Conservation (phyloP, 2,888 invertebrate species). For the Nysson spinosus region DNA sequence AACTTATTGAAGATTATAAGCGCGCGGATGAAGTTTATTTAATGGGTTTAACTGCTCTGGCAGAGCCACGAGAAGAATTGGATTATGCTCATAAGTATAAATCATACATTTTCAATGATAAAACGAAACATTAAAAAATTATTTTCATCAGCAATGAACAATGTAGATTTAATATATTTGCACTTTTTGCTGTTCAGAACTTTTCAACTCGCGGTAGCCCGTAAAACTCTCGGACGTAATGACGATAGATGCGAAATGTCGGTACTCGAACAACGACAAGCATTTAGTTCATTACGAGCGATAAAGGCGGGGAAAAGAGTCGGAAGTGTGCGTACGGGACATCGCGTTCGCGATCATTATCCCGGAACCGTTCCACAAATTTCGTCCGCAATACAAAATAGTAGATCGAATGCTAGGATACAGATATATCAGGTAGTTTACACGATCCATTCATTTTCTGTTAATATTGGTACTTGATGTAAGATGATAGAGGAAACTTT, state of each 20-base stretch:
- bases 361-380: conserved; percentile 80
- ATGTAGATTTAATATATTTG: no score
- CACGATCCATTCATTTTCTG: no score
- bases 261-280: conserved; percentile 85
- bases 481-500: neutral
- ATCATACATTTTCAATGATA: no score
- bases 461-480: neutral
- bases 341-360: conserved; percentile 79
- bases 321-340: conserved; percentile 80
- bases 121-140: neutral
- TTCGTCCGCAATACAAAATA: conserved; percentile 71
- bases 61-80: conserved; percentile 89
- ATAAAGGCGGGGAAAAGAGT: conserved; percentile 81
- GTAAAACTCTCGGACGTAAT: conserved; percentile 83
- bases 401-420: conserved; percentile 79
- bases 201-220: conserved; percentile 85
- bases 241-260: conserved; percentile 79
- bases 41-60: conserved; percentile 86
- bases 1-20: conserved; percentile 88
- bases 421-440: conserved; percentile 82
- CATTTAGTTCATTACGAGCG: conserved; percentile 86
- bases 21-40: conserved; percentile 90
- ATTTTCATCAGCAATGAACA: neutral
- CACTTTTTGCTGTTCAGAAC: no score
- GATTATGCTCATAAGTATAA: conserved; percentile 85